Conservation (phyloP, 2,888 invertebrate genomes). For the Aphidius colemani region DNA sequence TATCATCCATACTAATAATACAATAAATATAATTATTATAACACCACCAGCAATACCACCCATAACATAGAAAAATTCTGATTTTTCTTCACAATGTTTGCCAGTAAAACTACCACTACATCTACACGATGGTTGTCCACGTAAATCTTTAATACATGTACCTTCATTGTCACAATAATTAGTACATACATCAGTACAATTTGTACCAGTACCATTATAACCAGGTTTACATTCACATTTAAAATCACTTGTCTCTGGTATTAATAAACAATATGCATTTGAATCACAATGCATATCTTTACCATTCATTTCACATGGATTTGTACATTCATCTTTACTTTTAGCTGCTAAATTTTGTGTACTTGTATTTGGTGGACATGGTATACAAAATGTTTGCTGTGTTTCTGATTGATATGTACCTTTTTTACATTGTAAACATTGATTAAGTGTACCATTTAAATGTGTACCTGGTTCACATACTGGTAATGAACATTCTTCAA, state of each 20-base stretch:
- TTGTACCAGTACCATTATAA: slow-evolving; percentile 84
- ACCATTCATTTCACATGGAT: slow-evolving; percentile 86
- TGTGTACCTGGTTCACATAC: slow-evolving; percentile 80
- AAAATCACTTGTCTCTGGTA: slow-evolving; percentile 82
- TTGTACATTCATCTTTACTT: slow-evolving; percentile 81
- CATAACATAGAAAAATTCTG: slow-evolving; percentile 94
- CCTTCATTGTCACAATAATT: slow-evolving; percentile 90
- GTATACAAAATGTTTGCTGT: slow-evolving; percentile 84
- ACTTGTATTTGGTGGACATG: slow-evolving; percentile 89
- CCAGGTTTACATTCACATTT: slow-evolving; percentile 93
- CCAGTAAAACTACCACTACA: slow-evolving; percentile 93
- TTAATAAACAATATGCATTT: slow-evolving; percentile 85
- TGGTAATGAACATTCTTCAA: slow-evolving; percentile 91
- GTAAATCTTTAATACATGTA: slow-evolving; percentile 79
- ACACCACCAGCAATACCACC: slow-evolving; percentile 95
- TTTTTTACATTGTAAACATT: slow-evolving; percentile 85
- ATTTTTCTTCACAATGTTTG: slow-evolving; percentile 85
- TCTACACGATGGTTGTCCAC: slow-evolving; percentile 85
- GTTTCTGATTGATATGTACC: slow-evolving; percentile 89
- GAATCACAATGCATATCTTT: slow-evolving; percentile 83
- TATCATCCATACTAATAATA: slow-evolving; percentile 95
- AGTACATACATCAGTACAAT: slow-evolving; percentile 82
- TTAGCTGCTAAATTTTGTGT: slow-evolving; percentile 81
- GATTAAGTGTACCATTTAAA: slow-evolving; percentile 83
- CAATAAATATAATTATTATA: slow-evolving; percentile 88